Evolutionary conservation across 2,888 invertebrate genomes (phyloP).

Genomic region (Galeruca laticollis): DNA sequence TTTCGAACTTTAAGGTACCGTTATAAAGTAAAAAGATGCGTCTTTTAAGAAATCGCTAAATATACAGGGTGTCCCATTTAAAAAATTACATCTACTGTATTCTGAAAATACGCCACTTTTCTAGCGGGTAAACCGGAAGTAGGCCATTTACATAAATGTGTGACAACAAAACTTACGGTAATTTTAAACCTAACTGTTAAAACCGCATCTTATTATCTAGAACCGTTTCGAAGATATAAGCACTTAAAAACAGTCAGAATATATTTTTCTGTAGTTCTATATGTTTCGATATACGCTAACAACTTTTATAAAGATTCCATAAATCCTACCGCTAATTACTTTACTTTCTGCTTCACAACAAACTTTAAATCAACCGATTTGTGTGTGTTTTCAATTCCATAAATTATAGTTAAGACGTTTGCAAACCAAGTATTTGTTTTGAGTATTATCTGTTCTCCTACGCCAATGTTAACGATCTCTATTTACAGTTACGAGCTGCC

Average conservation of each 20-base stretch:
- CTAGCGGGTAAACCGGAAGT: too few species aligned
- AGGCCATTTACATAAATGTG: too few species aligned
- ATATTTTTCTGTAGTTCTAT: not conserved
- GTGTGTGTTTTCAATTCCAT: not conserved
- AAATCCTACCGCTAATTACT: not conserved
- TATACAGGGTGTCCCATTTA: too few species aligned
- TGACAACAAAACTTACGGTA: too few species aligned
- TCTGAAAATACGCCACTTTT: too few species aligned
- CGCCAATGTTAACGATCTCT: conserved; percentile 1
- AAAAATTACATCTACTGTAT: too few species aligned
- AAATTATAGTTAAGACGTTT: not conserved
- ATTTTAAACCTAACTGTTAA: too few species aligned
- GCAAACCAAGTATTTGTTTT: not conserved
- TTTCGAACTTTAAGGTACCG: too few species aligned
- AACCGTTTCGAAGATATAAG: too few species aligned
- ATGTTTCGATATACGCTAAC: not conserved
- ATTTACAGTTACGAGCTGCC: conserved; percentile 2
- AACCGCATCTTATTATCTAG: too few species aligned
- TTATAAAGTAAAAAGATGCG: too few species aligned
- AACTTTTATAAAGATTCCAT: not conserved
- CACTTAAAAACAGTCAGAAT: not conserved
- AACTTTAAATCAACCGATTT: not conserved
- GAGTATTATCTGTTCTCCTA: not conserved
- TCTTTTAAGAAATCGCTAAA: too few species aligned
- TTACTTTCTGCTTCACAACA: not conserved